Percentiles rank a stretch among this genome's conserved stretches.
phyloP scores from a whole-genome alignment of 2,888 invertebrate genomes.

The Ypsolopha sequella region DNA sequence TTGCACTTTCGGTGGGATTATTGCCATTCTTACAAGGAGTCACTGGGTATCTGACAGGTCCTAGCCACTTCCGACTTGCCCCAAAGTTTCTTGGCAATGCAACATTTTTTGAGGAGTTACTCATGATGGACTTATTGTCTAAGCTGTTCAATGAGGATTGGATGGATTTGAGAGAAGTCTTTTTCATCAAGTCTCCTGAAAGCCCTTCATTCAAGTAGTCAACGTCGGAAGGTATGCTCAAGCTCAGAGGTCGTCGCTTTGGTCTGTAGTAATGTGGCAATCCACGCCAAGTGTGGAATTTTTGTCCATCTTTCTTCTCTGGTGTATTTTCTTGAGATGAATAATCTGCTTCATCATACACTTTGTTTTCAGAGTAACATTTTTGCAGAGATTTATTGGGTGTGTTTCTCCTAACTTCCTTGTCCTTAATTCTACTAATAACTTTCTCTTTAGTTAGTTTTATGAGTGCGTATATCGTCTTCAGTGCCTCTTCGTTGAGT shows the following conservation, averaged over 20 bases:
- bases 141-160: constrained; percentile 50
- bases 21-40: constrained; percentile 71
- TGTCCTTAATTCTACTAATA: constrained; percentile 53
- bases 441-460: constrained; percentile 64
- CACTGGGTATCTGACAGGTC: constrained; percentile 75
- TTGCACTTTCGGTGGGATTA: constrained; percentile 33
- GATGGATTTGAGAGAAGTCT: constrained; percentile 49
- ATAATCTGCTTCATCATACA: constrained; percentile 43
- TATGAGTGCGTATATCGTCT: constrained; percentile 64
- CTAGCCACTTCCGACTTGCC: constrained; percentile 71
- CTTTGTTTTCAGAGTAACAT: constrained; percentile 50
- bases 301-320: constrained; percentile 37
- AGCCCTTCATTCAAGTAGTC: constrained; percentile 35
- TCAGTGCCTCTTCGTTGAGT: constrained; percentile 63
- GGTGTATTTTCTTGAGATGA: constrained; percentile 52
- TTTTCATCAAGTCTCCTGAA: constrained; percentile 32
- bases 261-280: constrained; percentile 19
- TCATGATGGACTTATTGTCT: constrained; percentile 38
- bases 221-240: constrained; percentile 54
- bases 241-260: constrained; percentile 54
- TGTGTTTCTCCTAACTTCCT: constrained; percentile 27
- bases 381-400: constrained; percentile 43
- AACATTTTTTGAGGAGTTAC: constrained; percentile 46
- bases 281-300: constrained; percentile 60
- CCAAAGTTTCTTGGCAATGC: constrained; percentile 72